Conservation (phyloP, 2,797 vertebrate species). For the Chaetodon trifasciatus region DNA sequence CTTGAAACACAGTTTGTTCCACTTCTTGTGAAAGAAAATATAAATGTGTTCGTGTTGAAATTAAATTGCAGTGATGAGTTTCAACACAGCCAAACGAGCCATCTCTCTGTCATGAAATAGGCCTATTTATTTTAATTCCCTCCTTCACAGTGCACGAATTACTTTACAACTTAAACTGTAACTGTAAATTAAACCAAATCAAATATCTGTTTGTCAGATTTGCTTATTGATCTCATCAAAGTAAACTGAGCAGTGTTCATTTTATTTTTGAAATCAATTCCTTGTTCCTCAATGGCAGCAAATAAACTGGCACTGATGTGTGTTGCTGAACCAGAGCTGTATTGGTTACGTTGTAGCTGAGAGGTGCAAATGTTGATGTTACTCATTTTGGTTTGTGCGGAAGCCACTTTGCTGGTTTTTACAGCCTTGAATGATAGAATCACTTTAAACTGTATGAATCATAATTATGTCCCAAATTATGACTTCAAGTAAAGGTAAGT, state of each 20-base stretch:
- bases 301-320: constrained; percentile 16
- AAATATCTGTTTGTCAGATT: not conserved
- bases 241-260: constrained; percentile 7
- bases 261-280: constrained; percentile 28
- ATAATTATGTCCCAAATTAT: constrained; percentile 1
- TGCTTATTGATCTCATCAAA: constrained; percentile 18
- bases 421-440: not conserved
- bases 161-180: not conserved
- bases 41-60: constrained; percentile 7
- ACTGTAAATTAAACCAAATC: too few species aligned
- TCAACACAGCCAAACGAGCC: not conserved
- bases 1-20: not conserved
- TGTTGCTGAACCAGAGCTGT: not conserved
- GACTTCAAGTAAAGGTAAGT: constrained; percentile 4
- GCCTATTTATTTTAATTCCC: not conserved
- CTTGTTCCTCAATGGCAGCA: constrained; percentile 20
- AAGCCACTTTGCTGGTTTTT: not conserved
- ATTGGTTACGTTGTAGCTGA: constrained; percentile 8
- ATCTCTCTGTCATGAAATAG: constrained; percentile 7
- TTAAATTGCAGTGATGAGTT: not conserved
- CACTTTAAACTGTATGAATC: constrained; percentile 6
- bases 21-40: constrained; percentile 19
- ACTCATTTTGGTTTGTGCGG: not conserved
- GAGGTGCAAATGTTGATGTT: not conserved
- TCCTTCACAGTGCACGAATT: not conserved